These are phyloP conservation scores for Xanthia icteritia DNA, from an alignment of 2,888 invertebrate species.

Conservation along the genomic window DNA sequence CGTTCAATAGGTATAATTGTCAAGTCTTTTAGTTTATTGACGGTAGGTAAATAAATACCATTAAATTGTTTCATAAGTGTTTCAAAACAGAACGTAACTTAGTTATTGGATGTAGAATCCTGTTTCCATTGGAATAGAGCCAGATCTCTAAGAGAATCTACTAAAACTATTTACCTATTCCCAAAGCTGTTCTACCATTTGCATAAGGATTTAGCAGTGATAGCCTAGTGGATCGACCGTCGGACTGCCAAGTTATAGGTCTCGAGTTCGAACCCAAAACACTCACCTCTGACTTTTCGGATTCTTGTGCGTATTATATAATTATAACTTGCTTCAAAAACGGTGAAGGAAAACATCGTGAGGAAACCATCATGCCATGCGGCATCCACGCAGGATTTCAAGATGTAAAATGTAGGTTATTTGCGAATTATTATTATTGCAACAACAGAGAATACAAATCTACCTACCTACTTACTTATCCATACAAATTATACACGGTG, in stretches of 20 bases:
- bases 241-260: too few species aligned
- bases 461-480: background rate
- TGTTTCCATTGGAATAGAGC: slow-evolving; percentile 25
- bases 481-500: background rate
- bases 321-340: too few species aligned
- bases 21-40: background rate
- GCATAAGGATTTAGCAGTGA: background rate
- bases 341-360: too few species aligned
- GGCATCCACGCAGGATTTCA: too few species aligned
- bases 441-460: background rate
- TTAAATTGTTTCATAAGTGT: slow-evolving; percentile 6
- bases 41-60: background rate
- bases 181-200: slow-evolving; percentile 2
- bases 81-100: slow-evolving; percentile 12
- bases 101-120: slow-evolving; percentile 21
- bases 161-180: slow-evolving; percentile 12
- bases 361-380: too few species aligned
- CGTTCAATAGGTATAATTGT: background rate
- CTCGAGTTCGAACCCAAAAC: too few species aligned
- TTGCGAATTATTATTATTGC: background rate
- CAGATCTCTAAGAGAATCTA: slow-evolving; percentile 16
- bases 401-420: background rate
- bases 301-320: too few species aligned
- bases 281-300: too few species aligned
- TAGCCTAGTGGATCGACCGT: too few species aligned